Base-by-base conservation (phyloP, 2,113 vertebrate genomes). In the Macaca nemestrina region DNA sequence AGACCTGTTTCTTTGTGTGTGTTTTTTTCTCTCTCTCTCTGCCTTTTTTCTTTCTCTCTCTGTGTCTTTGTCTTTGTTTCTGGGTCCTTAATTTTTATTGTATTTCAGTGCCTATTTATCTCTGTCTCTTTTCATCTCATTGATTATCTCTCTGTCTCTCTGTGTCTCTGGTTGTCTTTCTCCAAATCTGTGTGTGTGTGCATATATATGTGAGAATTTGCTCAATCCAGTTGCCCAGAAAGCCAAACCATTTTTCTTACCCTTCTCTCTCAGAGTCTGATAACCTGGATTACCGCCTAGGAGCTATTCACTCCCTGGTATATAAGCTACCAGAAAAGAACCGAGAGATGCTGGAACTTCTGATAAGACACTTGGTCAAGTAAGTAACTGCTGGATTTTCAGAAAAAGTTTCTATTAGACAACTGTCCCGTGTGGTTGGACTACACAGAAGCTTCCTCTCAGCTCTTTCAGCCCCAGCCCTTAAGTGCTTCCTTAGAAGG, bases 271-370 rank as follows among this genome's bases (percentile, higher is more conserved):
- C 95, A 99, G 99, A 99, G 97, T 99, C 99, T 0, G 99, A 99
- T 85, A 99, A 99, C 97, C 98, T 99, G 97, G 99, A 99, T 98
- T 99, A 99, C 95, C 99, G 99, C 59, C 99, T 99, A 88, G 98
- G 99, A 97, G 99, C 99, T 94, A 99, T 99, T 97, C 99, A 99
- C n/a, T 99, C 99, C 0, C 98, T 99, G 67, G 98, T 99, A 95
- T 99, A 99, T 98, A 99, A 99, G 96, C 98, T 99, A 3, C 99
- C 99, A 38, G 99, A 99, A 92, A 99, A 99, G 98, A 99, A 99
- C 97, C 98, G 98, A 55, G 99, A 99, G 96, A 99, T 99, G 99
- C 96, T 99, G 96, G 99, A 99, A 96, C 99, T 99, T 93, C 99
- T 99, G 27, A 99, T 99, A 95, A 99, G 99, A 91, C 99, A 99